A percentile compares a stretch with the other conserved stretches of the same genome.
phyloP scores from a whole-genome alignment of 2,888 invertebrate genomes.

The Petrolisthes cinctipes region DNA sequence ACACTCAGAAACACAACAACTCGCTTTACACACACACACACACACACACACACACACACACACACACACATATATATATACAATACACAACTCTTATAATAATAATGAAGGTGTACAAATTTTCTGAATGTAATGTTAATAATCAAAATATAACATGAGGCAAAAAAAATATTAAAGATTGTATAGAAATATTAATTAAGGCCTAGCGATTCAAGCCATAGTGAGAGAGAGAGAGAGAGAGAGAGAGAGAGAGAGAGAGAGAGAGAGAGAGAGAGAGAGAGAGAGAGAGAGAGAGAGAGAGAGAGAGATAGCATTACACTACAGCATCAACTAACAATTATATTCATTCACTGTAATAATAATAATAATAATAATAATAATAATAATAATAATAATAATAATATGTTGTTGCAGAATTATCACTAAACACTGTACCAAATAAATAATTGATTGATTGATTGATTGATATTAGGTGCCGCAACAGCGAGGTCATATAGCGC shows the following conservation, averaged over 20 bases:
- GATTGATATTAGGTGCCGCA: too few species aligned
- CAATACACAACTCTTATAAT: background rate
- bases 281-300: background rate
- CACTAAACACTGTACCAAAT: too few species aligned
- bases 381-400: too few species aligned
- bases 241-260: too few species aligned
- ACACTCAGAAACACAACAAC: background rate
- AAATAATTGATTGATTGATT: too few species aligned
- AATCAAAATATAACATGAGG: background rate
- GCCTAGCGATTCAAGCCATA: background rate
- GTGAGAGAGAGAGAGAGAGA: background rate
- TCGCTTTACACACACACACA: background rate
- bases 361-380: too few species aligned
- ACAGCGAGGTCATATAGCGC: too few species aligned
- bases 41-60: constrained; percentile 14
- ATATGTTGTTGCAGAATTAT: too few species aligned
- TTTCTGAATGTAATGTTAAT: background rate
- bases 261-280: background rate
- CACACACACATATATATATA: background rate
- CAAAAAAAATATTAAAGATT: background rate
- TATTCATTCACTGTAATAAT: too few species aligned
- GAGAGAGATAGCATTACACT: background rate
- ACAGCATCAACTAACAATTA: too few species aligned
- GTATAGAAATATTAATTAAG: background rate
- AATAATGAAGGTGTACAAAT: background rate